Evolutionary conservation across 2,888 invertebrate genomes (phyloP).

Genomic region (Coremacera marginata): DNA sequence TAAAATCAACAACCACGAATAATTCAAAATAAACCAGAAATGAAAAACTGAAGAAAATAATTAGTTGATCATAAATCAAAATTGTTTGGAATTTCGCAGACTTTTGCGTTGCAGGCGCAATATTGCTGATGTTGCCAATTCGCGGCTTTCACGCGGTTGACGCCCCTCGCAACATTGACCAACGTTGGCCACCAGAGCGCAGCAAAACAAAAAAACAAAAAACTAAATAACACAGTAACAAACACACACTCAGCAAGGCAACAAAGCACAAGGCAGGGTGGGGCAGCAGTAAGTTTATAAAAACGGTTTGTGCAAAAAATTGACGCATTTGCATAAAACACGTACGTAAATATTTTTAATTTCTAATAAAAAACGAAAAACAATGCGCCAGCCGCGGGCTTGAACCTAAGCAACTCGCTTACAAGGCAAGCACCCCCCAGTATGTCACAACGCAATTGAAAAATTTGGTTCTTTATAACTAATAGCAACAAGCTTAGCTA

Average conservation of each 20-base stretch:
- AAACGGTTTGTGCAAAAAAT: constrained; percentile 16
- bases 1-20: neutral
- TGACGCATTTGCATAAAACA: no score
- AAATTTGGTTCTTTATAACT: no score
- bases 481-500: no score
- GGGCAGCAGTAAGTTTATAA: no score
- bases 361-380: no score
- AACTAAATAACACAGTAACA: neutral
- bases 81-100: constrained; percentile 24
- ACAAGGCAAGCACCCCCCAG: no score
- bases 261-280: neutral
- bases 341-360: no score
- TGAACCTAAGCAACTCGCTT: no score
- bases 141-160: constrained; percentile 26
- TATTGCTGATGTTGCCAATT: constrained; percentile 37
- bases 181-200: constrained; percentile 13
- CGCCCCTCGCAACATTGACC: constrained; percentile 8
- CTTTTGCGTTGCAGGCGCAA: constrained; percentile 8
- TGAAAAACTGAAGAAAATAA: constrained; percentile 21
- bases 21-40: neutral
- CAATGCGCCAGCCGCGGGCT: no score
- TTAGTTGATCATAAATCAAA: constrained; percentile 35
- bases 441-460: no score
- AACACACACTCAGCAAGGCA: no score
- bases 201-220: neutral